Conservation (phyloP, 92 coral and sea anemone genomes). For the Isaurus tuberculatus region DNA sequence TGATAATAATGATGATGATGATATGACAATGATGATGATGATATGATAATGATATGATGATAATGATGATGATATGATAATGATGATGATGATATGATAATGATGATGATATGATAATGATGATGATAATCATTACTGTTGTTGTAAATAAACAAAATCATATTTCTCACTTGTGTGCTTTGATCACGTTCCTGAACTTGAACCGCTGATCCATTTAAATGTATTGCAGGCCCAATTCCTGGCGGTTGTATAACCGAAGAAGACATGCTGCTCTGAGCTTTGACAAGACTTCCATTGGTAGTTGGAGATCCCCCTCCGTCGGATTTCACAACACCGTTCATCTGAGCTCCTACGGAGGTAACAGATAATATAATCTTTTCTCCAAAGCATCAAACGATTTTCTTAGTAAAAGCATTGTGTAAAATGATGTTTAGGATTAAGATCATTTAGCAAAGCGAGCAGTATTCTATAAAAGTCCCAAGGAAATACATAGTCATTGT, state of each 20-base stretch:
- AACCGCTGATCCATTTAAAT: conserved; percentile 83
- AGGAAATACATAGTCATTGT: too few species aligned
- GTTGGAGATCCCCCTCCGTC: conserved; percentile 73
- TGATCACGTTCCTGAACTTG: conserved; percentile 74
- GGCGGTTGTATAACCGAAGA: conserved; percentile 76
- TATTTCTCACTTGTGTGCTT: conserved; percentile 60
- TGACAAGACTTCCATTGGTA: conserved; percentile 53
- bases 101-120: too few species aligned
- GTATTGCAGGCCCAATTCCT: conserved; percentile 89
- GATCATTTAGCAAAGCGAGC: too few species aligned
- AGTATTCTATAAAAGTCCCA: too few species aligned
- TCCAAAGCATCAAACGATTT: background rate
- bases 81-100: too few species aligned
- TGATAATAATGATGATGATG: too few species aligned
- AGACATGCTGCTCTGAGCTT: conserved; percentile 53
- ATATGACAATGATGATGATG: too few species aligned
- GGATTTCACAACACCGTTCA: conserved; percentile 85
- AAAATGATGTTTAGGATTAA: too few species aligned
- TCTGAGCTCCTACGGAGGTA: conserved; percentile 59
- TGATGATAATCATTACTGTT: too few species aligned
- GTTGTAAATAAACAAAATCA: background rate
- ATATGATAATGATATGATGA: too few species aligned
- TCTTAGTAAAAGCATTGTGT: background rate
- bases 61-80: too few species aligned
- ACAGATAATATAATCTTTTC: background rate